Evolutionary conservation across 2,113 vertebrate genomes (phyloP).

Genomic region (Lampris megalopsis): DNA sequence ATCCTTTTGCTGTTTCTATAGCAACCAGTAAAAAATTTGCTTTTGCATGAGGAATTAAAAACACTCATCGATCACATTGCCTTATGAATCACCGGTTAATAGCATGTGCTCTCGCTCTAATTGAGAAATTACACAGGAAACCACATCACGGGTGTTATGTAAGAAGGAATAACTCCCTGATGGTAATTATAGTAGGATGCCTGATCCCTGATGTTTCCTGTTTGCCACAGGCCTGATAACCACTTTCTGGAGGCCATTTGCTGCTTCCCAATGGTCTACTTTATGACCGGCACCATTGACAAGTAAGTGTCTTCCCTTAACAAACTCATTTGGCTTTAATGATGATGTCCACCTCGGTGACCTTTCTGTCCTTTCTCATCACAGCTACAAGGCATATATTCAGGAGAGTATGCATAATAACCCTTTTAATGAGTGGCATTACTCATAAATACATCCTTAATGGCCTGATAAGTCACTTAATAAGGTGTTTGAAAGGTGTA

Average conservation of each 20-base stretch:
- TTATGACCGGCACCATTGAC: slow-evolving; percentile 98
- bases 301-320: slow-evolving; percentile 86
- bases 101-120: background rate
- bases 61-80: background rate
- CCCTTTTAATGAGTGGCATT: background rate
- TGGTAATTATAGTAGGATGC: slow-evolving; percentile 26
- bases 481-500: too few species aligned
- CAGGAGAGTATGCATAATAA: background rate
- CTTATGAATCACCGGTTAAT: slow-evolving; percentile 8
- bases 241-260: slow-evolving; percentile 99
- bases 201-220: slow-evolving; percentile 44
- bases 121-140: slow-evolving; percentile 16
- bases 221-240: slow-evolving; percentile 93
- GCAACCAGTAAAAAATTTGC: slow-evolving; percentile 46
- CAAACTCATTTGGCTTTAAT: background rate
- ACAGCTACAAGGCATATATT: too few species aligned
- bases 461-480: background rate
- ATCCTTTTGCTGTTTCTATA: slow-evolving; percentile 45
- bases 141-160: background rate
- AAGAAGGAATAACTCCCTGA: background rate
- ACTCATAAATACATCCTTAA: background rate
- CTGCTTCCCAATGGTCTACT: slow-evolving; percentile 99
- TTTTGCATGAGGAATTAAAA: background rate
- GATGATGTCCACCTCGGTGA: background rate
- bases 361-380: background rate